These are phyloP conservation scores for Drosophila neocordata DNA, from an alignment of 1,140 invertebrate species.

Conservation along the genomic window DNA sequence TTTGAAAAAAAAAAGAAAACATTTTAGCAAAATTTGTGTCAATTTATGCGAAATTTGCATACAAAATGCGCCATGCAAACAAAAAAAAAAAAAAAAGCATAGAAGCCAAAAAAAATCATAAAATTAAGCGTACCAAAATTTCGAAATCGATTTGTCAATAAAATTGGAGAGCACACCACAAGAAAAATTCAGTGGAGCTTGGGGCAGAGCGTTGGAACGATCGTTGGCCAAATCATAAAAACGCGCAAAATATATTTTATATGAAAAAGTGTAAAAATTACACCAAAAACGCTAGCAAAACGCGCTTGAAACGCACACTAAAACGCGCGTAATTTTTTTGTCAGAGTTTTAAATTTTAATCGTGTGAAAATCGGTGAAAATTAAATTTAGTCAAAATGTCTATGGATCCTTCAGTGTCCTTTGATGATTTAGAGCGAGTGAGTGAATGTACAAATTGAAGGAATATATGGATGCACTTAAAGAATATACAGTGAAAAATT, in stretches of 20 bases:
- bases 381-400: conserved; percentile 49
- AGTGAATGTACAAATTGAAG: conserved; percentile 28
- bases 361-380: not conserved
- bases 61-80: conserved; percentile 26
- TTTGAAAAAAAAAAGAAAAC: conserved; percentile 19
- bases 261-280: conserved; percentile 18
- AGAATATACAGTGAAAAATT: not conserved
- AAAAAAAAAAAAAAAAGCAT: conserved; percentile 40
- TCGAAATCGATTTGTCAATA: conserved; percentile 81
- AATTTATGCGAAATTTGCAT: conserved; percentile 68
- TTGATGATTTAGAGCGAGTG: conserved; percentile 78
- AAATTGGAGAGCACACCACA: conserved; percentile 67
- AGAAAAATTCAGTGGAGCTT: conserved; percentile 72
- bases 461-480: not conserved
- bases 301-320: conserved; percentile 6
- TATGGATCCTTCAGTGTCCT: conserved; percentile 73
- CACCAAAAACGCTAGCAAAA: conserved; percentile 21
- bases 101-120: conserved; percentile 27
- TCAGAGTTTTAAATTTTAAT: no score
- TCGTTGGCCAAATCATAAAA: conserved; percentile 40
- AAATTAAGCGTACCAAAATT: conserved; percentile 54
- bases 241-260: not conserved
- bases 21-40: conserved; percentile 72
- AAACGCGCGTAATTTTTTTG: not conserved
- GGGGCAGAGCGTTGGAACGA: conserved; percentile 60